A percentile compares a stretch with the other conserved stretches of the same genome.
Conservation (phyloP, 2,888 invertebrate genomes). For the Automeris io region DNA sequence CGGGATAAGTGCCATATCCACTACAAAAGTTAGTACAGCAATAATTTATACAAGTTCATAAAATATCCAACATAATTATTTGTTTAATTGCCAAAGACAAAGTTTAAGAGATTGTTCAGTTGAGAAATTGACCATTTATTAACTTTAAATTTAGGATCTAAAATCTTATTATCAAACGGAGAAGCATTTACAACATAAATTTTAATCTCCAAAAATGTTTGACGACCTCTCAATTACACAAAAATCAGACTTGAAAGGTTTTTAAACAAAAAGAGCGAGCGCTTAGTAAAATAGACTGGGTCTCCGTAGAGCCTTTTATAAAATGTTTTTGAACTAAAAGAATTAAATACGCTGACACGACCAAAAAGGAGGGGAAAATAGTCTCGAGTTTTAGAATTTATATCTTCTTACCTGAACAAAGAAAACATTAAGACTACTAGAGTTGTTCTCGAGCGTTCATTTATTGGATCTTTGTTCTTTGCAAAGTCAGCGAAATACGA, state of each 20-base stretch:
- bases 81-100: too few relatives aligned
- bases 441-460: background rate
- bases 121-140: too few relatives aligned
- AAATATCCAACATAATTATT: too few relatives aligned
- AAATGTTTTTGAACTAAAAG: slow-evolving; percentile 12
- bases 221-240: background rate
- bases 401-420: slow-evolving; percentile 35
- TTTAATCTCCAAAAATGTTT: background rate
- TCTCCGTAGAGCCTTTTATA: background rate
- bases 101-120: too few relatives aligned
- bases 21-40: too few relatives aligned
- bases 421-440: slow-evolving; percentile 22
- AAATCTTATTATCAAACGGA: too few relatives aligned
- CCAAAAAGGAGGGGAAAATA: slow-evolving; percentile 19
- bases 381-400: slow-evolving; percentile 31
- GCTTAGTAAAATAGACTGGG: background rate
- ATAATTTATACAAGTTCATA: too few relatives aligned
- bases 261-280: background rate
- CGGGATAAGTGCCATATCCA: too few relatives aligned
- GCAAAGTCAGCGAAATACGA: background rate
- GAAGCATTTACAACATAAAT: background rate
- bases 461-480: background rate
- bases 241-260: background rate
- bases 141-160: too few relatives aligned
- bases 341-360: slow-evolving; percentile 24